phyloP scores from a whole-genome alignment of 1,140 invertebrate species.

The Caerostris extrusa region DNA sequence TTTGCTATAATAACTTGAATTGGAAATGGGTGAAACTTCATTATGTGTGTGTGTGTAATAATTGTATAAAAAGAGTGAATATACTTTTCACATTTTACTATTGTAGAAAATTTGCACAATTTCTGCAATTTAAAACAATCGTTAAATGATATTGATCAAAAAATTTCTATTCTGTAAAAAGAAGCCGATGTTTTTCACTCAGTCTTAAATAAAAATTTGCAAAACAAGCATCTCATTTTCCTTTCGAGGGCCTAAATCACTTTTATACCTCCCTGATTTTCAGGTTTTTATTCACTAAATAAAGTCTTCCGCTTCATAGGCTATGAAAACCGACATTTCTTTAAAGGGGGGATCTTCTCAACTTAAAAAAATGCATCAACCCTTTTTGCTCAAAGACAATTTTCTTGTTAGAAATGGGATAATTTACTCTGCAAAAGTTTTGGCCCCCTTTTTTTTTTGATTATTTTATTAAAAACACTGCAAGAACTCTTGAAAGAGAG shows the following conservation, averaged over 20 bases:
- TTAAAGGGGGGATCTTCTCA: slow-evolving; percentile 7
- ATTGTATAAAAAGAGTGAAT: no score
- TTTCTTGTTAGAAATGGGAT: slow-evolving; percentile 63
- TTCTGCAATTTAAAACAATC: neutral
- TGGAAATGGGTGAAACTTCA: no score
- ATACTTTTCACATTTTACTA: neutral
- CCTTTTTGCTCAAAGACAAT: slow-evolving; percentile 46
- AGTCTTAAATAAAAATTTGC: neutral
- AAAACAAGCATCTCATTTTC: neutral
- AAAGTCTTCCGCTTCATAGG: slow-evolving; percentile 21
- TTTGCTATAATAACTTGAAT: no score
- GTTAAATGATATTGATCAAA: neutral
- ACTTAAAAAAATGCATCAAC: neutral
- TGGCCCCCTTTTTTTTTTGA: neutral
- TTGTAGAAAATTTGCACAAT: neutral
- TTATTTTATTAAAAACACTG: slow-evolving; percentile 20
- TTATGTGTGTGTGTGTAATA: no score
- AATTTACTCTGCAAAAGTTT: slow-evolving; percentile 53
- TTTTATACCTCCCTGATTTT: neutral
- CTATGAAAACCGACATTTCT: slow-evolving; percentile 11
- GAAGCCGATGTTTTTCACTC: neutral
- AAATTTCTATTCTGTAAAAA: neutral
- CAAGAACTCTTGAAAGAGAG: slow-evolving; percentile 4
- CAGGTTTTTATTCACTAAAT: slow-evolving; percentile 30
- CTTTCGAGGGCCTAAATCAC: neutral